These are phyloP conservation scores for Miniopterus natalensis DNA, from an alignment of 2,113 vertebrate species.

Conservation along the genomic window DNA sequence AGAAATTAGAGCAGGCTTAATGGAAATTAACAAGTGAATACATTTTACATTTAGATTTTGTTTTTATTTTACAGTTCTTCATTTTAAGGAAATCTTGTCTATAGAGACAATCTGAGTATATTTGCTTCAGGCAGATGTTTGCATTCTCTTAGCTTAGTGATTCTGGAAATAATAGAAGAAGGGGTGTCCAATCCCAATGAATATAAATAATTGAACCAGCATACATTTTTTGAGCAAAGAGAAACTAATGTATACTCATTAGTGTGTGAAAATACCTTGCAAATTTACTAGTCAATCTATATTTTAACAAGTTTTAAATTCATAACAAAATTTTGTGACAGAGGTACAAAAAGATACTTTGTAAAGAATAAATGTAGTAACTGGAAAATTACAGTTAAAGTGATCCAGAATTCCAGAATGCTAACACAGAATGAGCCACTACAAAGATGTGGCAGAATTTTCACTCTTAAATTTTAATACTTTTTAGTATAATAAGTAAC, in stretches of 20 bases:
- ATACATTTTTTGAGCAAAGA: not conserved
- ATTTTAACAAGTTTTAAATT: not conserved
- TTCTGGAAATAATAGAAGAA: not conserved
- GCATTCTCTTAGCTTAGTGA: conserved; percentile 6
- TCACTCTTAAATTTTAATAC: not conserved
- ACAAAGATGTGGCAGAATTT: not conserved
- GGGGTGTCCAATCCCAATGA: not conserved
- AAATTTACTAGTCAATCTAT: not conserved
- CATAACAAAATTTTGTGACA: not conserved
- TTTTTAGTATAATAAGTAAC: not conserved
- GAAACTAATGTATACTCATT: not conserved
- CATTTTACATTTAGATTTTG: not conserved
- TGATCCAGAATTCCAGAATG: not conserved
- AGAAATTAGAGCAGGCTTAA: not conserved
- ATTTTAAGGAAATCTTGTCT: conserved; percentile 35
- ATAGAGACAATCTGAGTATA: not conserved
- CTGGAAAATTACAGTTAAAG: not conserved
- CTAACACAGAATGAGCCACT: not conserved
- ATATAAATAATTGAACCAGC: not conserved
- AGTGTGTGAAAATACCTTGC: not conserved
- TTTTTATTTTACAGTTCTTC: not conserved
- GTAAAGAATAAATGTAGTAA: not conserved
- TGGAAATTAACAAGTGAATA: not conserved
- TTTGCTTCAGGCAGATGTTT: conserved; percentile 32
- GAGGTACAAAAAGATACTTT: not conserved